Percentiles rank a stretch among this genome's conserved stretches.
Evolutionary conservation across 2,113 vertebrate genomes (phyloP).

Genomic region (Leuciscus idus): DNA sequence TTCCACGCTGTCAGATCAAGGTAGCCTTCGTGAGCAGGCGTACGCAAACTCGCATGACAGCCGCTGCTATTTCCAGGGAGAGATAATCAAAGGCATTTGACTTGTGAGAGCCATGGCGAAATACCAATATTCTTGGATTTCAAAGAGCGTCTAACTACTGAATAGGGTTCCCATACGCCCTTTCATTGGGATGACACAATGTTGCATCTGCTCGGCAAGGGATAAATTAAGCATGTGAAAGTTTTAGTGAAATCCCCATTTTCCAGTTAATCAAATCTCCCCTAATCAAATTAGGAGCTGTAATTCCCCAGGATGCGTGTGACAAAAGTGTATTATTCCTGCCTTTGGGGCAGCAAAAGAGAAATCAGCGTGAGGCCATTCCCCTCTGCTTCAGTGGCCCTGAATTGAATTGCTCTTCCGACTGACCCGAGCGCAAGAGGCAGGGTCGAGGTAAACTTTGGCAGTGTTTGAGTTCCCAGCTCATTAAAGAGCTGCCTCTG

Average conservation of each 20-base stretch:
- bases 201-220: conserved; percentile 58
- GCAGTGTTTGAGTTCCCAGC: conserved; percentile 63
- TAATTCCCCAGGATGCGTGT: conserved; percentile 62
- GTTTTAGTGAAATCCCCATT: conserved; percentile 63
- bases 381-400: conserved; percentile 62
- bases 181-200: conserved; percentile 58
- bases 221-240: conserved; percentile 63
- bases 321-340: conserved; percentile 63
- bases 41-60: conserved; percentile 27
- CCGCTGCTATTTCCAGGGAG: conserved; percentile 40
- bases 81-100: conserved; percentile 59
- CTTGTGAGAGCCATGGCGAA: conserved; percentile 55
- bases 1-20: neutral
- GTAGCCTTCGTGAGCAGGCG: neutral
- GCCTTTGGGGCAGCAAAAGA: conserved; percentile 52
- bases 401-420: conserved; percentile 63
- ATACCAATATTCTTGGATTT: conserved; percentile 58
- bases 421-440: conserved; percentile 61
- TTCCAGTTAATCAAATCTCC: conserved; percentile 64
- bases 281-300: conserved; percentile 63
- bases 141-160: conserved; percentile 55
- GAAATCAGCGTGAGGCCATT: conserved; percentile 62
- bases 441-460: conserved; percentile 63
- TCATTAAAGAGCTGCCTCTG: conserved; percentile 60
- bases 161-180: conserved; percentile 58